Evolutionary conservation across 2,888 invertebrate species (phyloP).

Genomic region (Acrobeloides nanus): DNA sequence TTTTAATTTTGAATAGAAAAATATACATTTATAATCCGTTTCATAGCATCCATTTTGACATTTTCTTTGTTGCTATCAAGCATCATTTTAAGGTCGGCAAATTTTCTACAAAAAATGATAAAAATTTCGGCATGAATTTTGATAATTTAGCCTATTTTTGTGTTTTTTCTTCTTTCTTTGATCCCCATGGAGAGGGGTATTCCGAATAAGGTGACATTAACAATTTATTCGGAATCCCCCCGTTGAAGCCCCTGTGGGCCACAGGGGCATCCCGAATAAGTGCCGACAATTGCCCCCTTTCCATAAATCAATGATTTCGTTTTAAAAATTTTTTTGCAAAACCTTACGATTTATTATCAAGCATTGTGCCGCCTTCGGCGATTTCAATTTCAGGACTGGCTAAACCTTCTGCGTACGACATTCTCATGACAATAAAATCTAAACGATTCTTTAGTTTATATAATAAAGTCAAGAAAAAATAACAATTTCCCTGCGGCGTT

Average conservation of each 20-base stretch:
- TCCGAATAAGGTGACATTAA: no score
- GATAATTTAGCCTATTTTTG: conserved; percentile 15
- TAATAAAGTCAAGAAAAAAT: no score
- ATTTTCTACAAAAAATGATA: conserved; percentile 51
- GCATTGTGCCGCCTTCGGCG: conserved; percentile 49
- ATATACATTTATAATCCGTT: conserved; percentile 81
- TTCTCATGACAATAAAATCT: conserved; percentile 27
- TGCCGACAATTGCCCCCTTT: neutral
- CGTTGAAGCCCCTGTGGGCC: no score
- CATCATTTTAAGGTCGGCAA: conserved; percentile 95
- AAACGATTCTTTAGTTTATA: no score
- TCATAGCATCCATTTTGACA: conserved; percentile 96
- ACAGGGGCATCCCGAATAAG: no score
- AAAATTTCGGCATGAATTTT: no score
- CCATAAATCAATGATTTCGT: no score
- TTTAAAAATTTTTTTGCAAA: conserved; percentile 5
- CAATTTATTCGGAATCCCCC: no score
- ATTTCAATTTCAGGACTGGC: conserved; percentile 37
- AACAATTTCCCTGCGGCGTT: no score
- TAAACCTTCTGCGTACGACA: conserved; percentile 42
- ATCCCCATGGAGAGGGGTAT: no score
- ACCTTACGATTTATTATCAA: conserved; percentile 46
- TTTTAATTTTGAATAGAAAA: conserved; percentile 1
- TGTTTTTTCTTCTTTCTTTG: no score
- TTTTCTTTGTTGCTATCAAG: conserved; percentile 94